phyloP scores from a whole-genome alignment of 2,888 invertebrate genomes.

The Patella pellucida region DNA sequence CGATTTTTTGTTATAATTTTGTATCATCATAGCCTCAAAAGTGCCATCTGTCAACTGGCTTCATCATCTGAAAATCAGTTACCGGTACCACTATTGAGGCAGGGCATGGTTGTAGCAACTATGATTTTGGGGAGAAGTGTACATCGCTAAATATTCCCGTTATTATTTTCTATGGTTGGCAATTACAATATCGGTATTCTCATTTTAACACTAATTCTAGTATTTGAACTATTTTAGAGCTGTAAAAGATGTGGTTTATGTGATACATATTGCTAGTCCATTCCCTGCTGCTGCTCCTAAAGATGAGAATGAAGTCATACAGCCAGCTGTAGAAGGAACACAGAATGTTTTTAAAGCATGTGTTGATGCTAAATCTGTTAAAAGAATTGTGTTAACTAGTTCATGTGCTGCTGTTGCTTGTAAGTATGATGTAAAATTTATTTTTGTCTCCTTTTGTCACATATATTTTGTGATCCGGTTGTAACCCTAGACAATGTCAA shows the following conservation, averaged over 20 bases:
- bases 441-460: constrained; percentile 22
- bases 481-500: too few species aligned
- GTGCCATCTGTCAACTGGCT: too few species aligned
- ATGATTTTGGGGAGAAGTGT: too few species aligned
- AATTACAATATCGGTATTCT: background rate
- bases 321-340: constrained; percentile 72
- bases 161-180: too few species aligned
- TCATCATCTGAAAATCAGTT: too few species aligned
- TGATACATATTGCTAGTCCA: constrained; percentile 71
- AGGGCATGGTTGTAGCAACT: too few species aligned
- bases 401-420: constrained; percentile 69
- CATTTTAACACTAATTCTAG: too few species aligned
- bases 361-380: constrained; percentile 64
- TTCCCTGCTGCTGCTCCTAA: constrained; percentile 59
- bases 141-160: too few species aligned
- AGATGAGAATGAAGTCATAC: constrained; percentile 65
- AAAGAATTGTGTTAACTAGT: constrained; percentile 73
- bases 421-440: constrained; percentile 24
- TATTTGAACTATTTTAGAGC: constrained; percentile 44
- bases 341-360: constrained; percentile 70
- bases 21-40: too few species aligned
- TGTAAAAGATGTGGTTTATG: constrained; percentile 66
- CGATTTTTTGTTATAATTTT: too few species aligned
- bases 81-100: too few species aligned
- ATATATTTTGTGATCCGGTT: constrained; percentile 39